These are phyloP conservation scores for Cotesia congregata DNA, from an alignment of 2,888 invertebrate species.

Conservation along the genomic window DNA sequence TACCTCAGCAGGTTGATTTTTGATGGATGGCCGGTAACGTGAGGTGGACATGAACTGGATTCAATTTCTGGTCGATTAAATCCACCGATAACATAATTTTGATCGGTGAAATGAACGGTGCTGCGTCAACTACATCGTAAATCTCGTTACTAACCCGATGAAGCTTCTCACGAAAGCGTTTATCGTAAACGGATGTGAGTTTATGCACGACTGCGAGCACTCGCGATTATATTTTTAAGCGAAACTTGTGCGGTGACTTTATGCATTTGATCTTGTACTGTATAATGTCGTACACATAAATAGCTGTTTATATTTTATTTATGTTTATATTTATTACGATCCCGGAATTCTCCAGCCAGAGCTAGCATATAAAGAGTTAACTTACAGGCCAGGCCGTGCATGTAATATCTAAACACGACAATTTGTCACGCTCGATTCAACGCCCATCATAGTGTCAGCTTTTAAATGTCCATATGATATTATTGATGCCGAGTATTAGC, in stretches of 20 bases:
- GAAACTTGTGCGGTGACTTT: constrained; percentile 33
- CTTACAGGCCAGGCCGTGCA: not conserved
- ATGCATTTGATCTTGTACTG: constrained; percentile 15
- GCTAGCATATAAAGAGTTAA: constrained; percentile 21
- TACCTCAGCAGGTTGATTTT: not conserved
- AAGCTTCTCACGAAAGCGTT: constrained; percentile 32
- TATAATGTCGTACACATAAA: constrained; percentile 25
- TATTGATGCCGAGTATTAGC: constrained; percentile 30
- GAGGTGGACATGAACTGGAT: not conserved
- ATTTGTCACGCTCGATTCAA: constrained; percentile 48
- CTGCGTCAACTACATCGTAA: not conserved
- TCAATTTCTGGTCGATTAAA: constrained; percentile 8
- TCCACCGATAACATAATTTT: not conserved
- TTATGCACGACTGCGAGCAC: constrained; percentile 19
- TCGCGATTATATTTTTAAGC: constrained; percentile 27
- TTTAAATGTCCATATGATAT: constrained; percentile 28
- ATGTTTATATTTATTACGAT: constrained; percentile 29
- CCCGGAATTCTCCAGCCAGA: not conserved
- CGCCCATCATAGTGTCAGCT: constrained; percentile 41
- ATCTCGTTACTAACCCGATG: constrained; percentile 16
- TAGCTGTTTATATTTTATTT: constrained; percentile 33
- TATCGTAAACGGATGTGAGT: constrained; percentile 38
- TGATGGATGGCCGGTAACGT: not conserved
- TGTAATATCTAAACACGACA: constrained; percentile 28
- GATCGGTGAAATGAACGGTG: not conserved